Base-by-base conservation (phyloP, 2,113 vertebrate genomes). In the Diphyllodes magnificus region DNA sequence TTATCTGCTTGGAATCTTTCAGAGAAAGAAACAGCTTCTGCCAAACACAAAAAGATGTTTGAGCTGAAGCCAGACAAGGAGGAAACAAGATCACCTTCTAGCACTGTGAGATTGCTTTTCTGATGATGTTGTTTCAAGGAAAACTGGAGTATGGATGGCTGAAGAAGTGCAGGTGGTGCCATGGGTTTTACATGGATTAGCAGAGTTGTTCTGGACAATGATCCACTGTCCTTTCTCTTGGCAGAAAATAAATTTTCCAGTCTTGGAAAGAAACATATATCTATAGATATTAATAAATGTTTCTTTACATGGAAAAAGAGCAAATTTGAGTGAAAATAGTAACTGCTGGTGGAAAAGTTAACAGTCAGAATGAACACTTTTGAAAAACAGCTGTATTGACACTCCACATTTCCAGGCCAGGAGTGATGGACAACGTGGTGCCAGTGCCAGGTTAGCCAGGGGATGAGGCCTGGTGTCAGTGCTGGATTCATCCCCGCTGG, bases 1-100 rank as follows among this genome's bases (percentile, higher is more conserved):
- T 98, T 98, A 98, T 97, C 97, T 97, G 97, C 98, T 95, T 90
- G 97, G 98, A 96, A 90, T 97, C 97, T 93, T 97, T 98, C 97
- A 97, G 95, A 97, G 96, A 93, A 96, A 97, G 91, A 92, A 97
- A 95, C 79, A 61, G 93, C 75, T 81, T 95, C 97, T 96, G 97
- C 97, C 96, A 97, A 94, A 93, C 91, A 95, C 95, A 93, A 94
- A 95, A 97, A 95, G 94, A 95, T 97, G 95, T 97, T 96, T 97
- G 97, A 98, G 93, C 97, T 97, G 89, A 80, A 95, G 95, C 96
- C 98, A 98, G 92, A 87, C 95, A 92, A 95, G 96, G 95, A 93
- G 94, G 96, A 97, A 98, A 96, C 95, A 97, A 96, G 95, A 97
- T 98, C 97, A 97, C 95, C 96, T 97, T 91, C 91, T 37, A 93